Percentiles rank a stretch among this genome's conserved stretches.
Evolutionary conservation across 2,888 invertebrate genomes (phyloP).

Genomic region (Anthophora plumipes): DNA sequence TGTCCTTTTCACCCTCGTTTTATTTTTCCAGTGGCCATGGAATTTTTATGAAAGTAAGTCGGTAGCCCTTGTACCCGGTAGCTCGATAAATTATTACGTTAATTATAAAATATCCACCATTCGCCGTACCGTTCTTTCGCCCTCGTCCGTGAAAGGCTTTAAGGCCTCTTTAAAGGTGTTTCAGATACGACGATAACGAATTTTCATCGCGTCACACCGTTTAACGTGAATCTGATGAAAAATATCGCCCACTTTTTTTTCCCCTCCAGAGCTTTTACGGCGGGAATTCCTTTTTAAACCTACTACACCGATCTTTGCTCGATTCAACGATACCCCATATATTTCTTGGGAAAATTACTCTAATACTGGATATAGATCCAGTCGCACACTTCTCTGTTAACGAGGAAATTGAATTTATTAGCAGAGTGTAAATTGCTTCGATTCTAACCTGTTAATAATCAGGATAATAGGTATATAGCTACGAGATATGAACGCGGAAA

Average conservation of each 20-base stretch:
- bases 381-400: too few relatives aligned
- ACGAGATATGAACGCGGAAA: too few relatives aligned
- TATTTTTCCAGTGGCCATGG: conserved; percentile 66
- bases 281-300: not conserved
- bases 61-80: conserved; percentile 26
- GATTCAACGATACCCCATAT: too few relatives aligned
- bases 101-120: conserved; percentile 74
- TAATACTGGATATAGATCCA: too few relatives aligned
- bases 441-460: too few relatives aligned
- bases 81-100: conserved; percentile 77
- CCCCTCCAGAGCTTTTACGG: too few relatives aligned
- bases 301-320: too few relatives aligned
- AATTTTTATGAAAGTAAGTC: conserved; percentile 75
- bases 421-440: too few relatives aligned
- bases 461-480: too few relatives aligned
- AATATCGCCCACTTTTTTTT: conserved; percentile 1
- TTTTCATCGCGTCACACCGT: conserved; percentile 35
- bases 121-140: not conserved
- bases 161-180: conserved; percentile 30
- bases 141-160: conserved; percentile 7
- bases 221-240: conserved; percentile 16
- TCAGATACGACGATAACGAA: conserved; percentile 36
- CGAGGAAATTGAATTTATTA: too few relatives aligned
- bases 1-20: conserved; percentile 51
- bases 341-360: too few relatives aligned